A percentile compares a stretch with the other conserved stretches of the same genome.
These are phyloP conservation scores for Odobenus rosmarus DNA, from an alignment of 2,113 vertebrate species.

Conservation along the genomic window DNA sequence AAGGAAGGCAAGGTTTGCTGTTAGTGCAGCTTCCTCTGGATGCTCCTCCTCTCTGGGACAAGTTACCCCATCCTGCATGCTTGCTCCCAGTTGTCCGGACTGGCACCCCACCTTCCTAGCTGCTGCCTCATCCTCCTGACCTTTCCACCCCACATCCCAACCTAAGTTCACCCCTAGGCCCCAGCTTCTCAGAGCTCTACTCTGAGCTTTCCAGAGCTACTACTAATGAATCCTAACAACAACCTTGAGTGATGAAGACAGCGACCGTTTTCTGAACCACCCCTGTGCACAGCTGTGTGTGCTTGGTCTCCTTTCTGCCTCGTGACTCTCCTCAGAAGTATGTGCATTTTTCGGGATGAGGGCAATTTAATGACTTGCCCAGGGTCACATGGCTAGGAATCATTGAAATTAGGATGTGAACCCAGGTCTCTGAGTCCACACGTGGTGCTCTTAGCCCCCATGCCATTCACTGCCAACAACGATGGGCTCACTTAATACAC, in stretches of 20 bases:
- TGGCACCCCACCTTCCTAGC: not conserved
- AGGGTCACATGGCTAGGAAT: not conserved
- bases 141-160: not conserved
- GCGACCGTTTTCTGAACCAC: fast-evolving
- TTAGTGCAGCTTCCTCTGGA: not conserved
- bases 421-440: not conserved
- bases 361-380: not conserved
- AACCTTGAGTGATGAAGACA: not conserved
- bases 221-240: not conserved
- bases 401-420: not conserved
- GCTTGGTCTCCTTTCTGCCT: not conserved
- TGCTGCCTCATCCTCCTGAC: not conserved
- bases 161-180: not conserved
- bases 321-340: not conserved
- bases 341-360: not conserved
- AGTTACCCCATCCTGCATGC: not conserved
- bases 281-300: not conserved
- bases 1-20: no score
- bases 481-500: not conserved
- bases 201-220: not conserved
- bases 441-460: not conserved
- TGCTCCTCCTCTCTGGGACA: not conserved
- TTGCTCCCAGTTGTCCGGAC: not conserved
- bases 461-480: not conserved
- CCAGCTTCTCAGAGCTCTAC: not conserved